These are phyloP conservation scores for Hypolimnas misippus DNA, from an alignment of 2,888 invertebrate species.

Conservation along the genomic window DNA sequence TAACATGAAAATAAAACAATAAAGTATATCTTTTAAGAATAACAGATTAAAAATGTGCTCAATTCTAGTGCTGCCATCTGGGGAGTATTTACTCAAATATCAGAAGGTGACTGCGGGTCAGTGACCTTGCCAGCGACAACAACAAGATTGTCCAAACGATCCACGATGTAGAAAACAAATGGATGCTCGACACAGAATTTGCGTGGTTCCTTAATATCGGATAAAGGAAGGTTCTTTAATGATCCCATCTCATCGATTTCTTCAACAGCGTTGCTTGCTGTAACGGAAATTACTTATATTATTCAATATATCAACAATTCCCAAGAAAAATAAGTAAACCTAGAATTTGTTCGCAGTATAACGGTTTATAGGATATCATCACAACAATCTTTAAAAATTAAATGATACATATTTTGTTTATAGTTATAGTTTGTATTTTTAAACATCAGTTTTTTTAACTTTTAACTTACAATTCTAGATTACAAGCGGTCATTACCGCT, in stretches of 20 bases:
- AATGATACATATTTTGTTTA: no score
- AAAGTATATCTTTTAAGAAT: constrained; percentile 2
- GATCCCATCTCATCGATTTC: constrained; percentile 32
- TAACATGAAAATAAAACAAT: not conserved
- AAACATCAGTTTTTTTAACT: no score
- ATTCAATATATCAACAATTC: no score
- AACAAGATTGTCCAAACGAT: constrained; percentile 82
- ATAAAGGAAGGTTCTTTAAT: constrained; percentile 64
- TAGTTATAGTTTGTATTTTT: not conserved
- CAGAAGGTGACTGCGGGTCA: constrained; percentile 73
- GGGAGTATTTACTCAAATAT: constrained; percentile 47
- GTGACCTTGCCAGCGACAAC: constrained; percentile 85
- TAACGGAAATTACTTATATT: constrained; percentile 38
- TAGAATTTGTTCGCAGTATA: no score
- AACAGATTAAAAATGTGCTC: constrained; percentile 7
- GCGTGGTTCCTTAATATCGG: constrained; percentile 54
- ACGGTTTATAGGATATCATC: no score
- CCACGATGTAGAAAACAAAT: constrained; percentile 86
- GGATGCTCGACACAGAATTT: constrained; percentile 84
- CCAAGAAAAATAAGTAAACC: no score
- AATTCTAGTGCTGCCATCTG: not conserved
- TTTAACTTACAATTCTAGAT: no score
- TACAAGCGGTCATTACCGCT: no score
- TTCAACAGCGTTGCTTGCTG: constrained; percentile 32
- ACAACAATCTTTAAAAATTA: no score